Evolutionary conservation across 2,113 vertebrate genomes (phyloP).

Genomic region (Noctilio leporinus): DNA sequence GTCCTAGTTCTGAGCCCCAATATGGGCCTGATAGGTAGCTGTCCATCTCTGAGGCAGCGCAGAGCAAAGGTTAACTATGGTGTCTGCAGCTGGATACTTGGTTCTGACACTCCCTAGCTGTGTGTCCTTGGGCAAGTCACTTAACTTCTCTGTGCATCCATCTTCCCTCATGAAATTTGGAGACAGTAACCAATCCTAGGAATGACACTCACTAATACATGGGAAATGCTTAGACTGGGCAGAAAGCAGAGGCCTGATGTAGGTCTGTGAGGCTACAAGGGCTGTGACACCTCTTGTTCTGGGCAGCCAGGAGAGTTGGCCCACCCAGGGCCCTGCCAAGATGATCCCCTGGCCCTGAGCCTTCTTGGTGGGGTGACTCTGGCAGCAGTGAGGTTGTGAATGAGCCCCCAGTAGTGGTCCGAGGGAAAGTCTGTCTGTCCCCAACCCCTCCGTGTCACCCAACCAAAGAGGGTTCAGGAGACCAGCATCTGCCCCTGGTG

Average conservation of each 20-base stretch:
- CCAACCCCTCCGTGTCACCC: not conserved
- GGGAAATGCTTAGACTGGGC: not conserved
- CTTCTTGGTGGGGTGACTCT: not conserved
- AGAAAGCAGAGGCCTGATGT: fast-evolving
- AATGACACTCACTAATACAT: not conserved
- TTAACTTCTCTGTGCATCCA: not conserved
- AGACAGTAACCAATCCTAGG: not conserved
- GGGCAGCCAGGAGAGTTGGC: not conserved
- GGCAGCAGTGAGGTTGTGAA: not conserved
- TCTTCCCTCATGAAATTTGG: not conserved
- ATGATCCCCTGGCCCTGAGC: not conserved
- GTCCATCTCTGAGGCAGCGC: not conserved
- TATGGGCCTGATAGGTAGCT: not conserved
- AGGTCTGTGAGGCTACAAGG: fast-evolving
- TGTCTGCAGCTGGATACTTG: not conserved
- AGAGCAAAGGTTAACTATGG: not conserved
- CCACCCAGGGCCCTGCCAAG: not conserved
- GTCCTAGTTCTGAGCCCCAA: not conserved
- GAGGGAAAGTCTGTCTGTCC: not conserved
- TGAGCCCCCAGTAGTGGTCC: not conserved
- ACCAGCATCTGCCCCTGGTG: not conserved
- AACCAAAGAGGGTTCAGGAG: not conserved
- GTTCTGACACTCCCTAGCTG: not conserved
- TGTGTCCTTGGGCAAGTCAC: not conserved
- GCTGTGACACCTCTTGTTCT: not conserved